phyloP scores from a whole-genome alignment of 2,888 invertebrate species.

The Iselma pallidipennis region DNA sequence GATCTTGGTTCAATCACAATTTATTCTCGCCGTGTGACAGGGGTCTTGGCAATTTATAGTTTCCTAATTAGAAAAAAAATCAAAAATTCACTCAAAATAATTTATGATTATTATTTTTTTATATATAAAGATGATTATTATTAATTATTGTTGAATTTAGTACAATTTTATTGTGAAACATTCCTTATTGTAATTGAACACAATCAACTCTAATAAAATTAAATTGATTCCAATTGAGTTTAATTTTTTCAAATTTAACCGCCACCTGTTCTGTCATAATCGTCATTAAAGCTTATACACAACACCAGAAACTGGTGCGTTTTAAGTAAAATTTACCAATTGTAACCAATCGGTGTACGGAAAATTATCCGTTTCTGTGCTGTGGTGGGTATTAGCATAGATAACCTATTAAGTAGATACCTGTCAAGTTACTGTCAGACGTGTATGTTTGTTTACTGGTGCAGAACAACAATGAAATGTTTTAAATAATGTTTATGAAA shows the following conservation, averaged over 20 bases:
- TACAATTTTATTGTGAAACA: conserved; percentile 11
- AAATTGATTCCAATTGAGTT: background rate
- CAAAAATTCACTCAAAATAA: no score
- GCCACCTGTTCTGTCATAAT: background rate
- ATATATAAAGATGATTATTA: no score
- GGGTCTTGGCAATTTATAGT: no score
- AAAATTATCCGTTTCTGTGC: background rate
- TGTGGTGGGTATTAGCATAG: background rate
- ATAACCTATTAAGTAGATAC: no score
- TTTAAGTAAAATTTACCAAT: no score
- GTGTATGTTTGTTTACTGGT: conserved; percentile 6
- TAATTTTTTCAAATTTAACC: background rate
- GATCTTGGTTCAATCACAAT: no score
- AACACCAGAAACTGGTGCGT: background rate
- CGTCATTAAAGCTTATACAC: background rate
- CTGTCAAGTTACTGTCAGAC: conserved; percentile 10
- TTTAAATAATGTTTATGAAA: background rate
- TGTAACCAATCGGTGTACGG: background rate
- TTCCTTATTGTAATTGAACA: conserved; percentile 8
- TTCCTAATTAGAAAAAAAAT: no score
- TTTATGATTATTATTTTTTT: no score
- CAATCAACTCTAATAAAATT: background rate
- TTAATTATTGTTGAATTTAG: background rate
- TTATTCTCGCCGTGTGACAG: no score
- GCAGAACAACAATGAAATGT: background rate